Evolutionary conservation across 30 jellyfish, hydroid and myxozoan species (phyloP).

Genomic region (Turritopsis dohrnii): DNA sequence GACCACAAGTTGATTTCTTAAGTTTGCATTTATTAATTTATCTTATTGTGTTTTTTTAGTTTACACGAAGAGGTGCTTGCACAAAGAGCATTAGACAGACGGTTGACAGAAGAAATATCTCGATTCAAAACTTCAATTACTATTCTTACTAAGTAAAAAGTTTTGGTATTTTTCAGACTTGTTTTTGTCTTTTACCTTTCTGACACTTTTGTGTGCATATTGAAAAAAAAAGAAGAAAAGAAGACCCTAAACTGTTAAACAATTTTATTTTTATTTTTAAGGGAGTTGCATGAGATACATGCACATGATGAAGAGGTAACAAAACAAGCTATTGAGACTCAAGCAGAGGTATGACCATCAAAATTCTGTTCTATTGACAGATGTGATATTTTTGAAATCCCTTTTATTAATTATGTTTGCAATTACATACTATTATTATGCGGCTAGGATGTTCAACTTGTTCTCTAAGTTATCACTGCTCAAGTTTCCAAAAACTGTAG

Average conservation of each 20-base stretch:
- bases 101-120: slow-evolving; percentile 75
- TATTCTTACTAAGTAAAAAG: slow-evolving; percentile 46
- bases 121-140: slow-evolving; percentile 67
- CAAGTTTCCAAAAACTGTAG: too few species aligned
- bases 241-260: background rate
- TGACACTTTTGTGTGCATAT: too few species aligned
- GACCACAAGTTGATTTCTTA: too few species aligned
- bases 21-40: too few species aligned
- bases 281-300: slow-evolving; percentile 70
- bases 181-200: too few species aligned
- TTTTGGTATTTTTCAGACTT: background rate
- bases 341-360: slow-evolving; percentile 17
- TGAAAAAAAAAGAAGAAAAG: too few species aligned
- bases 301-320: slow-evolving; percentile 81
- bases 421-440: too few species aligned
- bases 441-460: too few species aligned
- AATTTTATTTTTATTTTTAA: slow-evolving; percentile 10
- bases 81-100: slow-evolving; percentile 79
- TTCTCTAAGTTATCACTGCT: too few species aligned
- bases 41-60: slow-evolving; percentile 21
- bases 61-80: slow-evolving; percentile 93
- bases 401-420: too few species aligned
- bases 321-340: slow-evolving; percentile 65
- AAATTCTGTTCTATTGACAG: background rate
- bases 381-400: too few species aligned